Evolutionary conservation across 2,797 vertebrate genomes (phyloP), one percentile per base, ranked within the genome.

Genomic region (Todus mexicanus): DNA sequence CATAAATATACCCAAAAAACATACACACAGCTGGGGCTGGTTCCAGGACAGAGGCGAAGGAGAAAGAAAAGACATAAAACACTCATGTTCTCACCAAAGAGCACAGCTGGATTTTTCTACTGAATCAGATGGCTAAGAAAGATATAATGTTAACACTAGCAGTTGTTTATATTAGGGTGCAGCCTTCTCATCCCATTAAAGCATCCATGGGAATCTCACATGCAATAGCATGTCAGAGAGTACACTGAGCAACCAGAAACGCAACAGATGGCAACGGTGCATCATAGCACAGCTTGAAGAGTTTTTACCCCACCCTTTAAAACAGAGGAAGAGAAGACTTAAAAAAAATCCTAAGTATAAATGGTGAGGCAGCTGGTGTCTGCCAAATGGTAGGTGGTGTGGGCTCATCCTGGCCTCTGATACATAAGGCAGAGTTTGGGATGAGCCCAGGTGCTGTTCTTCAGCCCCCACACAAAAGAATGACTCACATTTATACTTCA

Each of bases 401-500:
- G 86, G 92, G 93, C 50, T 89, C 6, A 8, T 72, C 86, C 88
- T 94, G 84, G 94, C 81, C 92, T 94, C 93, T 92, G 94, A 94
- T 83, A 81, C 61, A 77, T 4, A 82, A 19, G 27, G 53, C 53
- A 60, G 76, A 74, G 73, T 84, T 78, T 93, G 87, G 91, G 93
- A 94, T 66, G 70, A 87, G 92, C 92, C 91, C 94, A 95, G 94
- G 95, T 95, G 92, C 92, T 84, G 91, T 76, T 96, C 70, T 72
- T 72, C 96, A 92, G 89, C 95, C 87, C 83, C 92, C 95, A 88
- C 91, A 95, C 47, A 48, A 78, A 92, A 96, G 76, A 95, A 95
- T 95, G 95, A 96, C 89, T 96, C 96, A 94, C 75, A 80, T 94
- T 83, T 77, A 65, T 61, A 63, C 84, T 75, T 70, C 47, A 69